These are phyloP conservation scores for Strigamia crassipes DNA, from an alignment of 2,888 invertebrate genomes.

Conservation along the genomic window DNA sequence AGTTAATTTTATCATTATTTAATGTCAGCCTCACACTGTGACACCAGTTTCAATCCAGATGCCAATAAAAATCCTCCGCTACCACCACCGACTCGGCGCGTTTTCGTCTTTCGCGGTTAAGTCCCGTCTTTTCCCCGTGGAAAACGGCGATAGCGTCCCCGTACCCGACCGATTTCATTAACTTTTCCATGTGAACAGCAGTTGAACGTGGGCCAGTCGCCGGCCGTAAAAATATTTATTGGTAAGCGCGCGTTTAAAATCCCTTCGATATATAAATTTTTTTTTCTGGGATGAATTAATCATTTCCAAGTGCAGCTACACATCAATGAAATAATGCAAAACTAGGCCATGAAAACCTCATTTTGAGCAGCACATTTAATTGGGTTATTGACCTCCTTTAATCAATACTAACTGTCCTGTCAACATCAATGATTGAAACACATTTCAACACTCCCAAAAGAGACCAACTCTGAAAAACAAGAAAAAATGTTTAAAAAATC, in stretches of 20 bases:
- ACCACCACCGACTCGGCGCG: neutral
- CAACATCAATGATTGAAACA: slow-evolving; percentile 1
- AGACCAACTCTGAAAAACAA: neutral
- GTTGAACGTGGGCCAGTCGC: neutral
- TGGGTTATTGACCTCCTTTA: neutral
- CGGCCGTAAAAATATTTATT: neutral
- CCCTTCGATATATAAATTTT: neutral
- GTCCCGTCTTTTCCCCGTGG: neutral
- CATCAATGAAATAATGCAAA: neutral
- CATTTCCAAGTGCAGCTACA: no score
- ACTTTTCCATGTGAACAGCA: neutral
- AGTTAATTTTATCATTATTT: neutral
- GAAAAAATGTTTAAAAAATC: neutral
- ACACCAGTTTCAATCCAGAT: neutral
- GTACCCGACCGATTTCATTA: neutral
- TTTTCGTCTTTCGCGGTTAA: no score
- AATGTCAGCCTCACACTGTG: neutral
- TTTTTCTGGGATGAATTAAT: no score
- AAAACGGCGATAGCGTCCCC: neutral
- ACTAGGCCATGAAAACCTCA: neutral
- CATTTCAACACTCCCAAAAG: neutral
- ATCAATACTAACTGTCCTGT: slow-evolving; percentile 2
- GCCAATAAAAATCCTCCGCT: neutral
- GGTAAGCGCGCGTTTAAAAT: neutral
- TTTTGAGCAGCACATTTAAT: neutral